These are phyloP conservation scores for Hydractinia symbiolongicarpus DNA, from an alignment of 30 jellyfish, hydroid and myxozoan species.

Conservation along the genomic window DNA sequence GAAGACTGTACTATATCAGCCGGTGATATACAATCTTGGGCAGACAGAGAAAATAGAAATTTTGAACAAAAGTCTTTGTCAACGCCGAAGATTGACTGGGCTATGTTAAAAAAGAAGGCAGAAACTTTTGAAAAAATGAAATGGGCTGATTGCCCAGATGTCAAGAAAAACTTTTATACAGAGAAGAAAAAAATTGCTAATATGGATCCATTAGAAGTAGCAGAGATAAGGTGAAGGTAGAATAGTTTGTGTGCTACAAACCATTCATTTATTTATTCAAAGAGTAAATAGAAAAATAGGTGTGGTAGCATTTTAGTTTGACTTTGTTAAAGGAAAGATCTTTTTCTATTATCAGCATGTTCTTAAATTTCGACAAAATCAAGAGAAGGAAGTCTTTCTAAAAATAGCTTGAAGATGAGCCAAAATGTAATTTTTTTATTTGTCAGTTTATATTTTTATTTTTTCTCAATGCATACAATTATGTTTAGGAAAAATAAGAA, in stretches of 20 bases:
- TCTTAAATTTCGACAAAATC: too few species aligned
- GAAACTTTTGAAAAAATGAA: neutral
- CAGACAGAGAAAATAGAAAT: slow-evolving; percentile 34
- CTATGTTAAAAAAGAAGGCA: slow-evolving; percentile 7
- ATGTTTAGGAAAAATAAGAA: slow-evolving; percentile 60
- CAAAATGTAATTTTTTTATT: too few species aligned
- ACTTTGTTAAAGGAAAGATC: neutral
- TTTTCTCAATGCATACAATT: too few species aligned
- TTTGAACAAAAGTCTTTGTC: neutral
- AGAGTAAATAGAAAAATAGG: too few species aligned
- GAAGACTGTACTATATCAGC: slow-evolving; percentile 45
- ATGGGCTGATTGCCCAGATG: slow-evolving; percentile 52
- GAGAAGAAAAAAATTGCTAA: slow-evolving; percentile 41
- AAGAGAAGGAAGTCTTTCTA: too few species aligned
- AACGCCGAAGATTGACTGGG: slow-evolving; percentile 27
- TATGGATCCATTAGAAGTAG: slow-evolving; percentile 59
- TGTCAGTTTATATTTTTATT: too few species aligned
- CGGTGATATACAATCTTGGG: slow-evolving; percentile 46
- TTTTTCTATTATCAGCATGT: too few species aligned
- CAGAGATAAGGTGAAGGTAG: slow-evolving; percentile 54
- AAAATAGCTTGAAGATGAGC: too few species aligned
- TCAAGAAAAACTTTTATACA: slow-evolving; percentile 55
- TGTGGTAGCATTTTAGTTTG: too few species aligned
- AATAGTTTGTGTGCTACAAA: neutral
- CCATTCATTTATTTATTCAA: neutral